Base-by-base conservation (phyloP, 1,140 invertebrate species). In the Drosophila rhopaloa region DNA sequence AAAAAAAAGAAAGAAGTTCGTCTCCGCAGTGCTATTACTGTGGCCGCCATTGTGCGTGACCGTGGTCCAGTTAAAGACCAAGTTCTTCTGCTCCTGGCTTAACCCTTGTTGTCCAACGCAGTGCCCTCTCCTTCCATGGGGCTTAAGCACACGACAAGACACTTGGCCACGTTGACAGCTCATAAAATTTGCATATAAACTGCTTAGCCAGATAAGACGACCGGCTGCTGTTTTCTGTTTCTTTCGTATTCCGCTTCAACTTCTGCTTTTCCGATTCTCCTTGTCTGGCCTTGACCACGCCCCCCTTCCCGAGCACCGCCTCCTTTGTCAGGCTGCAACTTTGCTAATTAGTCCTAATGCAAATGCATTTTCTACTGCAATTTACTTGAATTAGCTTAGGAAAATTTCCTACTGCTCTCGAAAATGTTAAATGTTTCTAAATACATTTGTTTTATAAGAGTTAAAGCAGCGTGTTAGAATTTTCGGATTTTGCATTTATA, bases 131-230 rank as follows among this genome's bases (percentile, higher is more conserved):
- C 43, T 56, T 57, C 54, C 35, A 66, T 27, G 65, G 37, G 67
- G 43, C 67, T 57, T 48, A 68, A 38, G 67, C 63, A 56, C 50
- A 71, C 68, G 68, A 71, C 68, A 54, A 60, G 57, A 76, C 73
- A 75, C 72, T 76, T 57, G 73, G 65, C 72, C 63, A 78, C 66
- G 76, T 78, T 78, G 76, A 78, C 76, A 78, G 76, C 75, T 78
- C 76, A 78, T 78, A 63, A 78, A 78, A 78, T 78, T 79, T 78
- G 76, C 76, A 78, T 78, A 72, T 78, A 78, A 78, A 78, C 76
- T 78, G 53, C 74, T 78, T 78, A 77, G 53, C 59, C 66, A 37
- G 43, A 71, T 56, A 44, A 55, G 50, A 48, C 47, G 46, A 29
- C 65, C 43, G 44, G 13, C 13, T 59, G 16, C 50, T 56, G 47